Evolutionary conservation across 2,888 invertebrate genomes (phyloP), one percentile per base, ranked within the genome.

Genomic region (Mayetiola destructor): DNA sequence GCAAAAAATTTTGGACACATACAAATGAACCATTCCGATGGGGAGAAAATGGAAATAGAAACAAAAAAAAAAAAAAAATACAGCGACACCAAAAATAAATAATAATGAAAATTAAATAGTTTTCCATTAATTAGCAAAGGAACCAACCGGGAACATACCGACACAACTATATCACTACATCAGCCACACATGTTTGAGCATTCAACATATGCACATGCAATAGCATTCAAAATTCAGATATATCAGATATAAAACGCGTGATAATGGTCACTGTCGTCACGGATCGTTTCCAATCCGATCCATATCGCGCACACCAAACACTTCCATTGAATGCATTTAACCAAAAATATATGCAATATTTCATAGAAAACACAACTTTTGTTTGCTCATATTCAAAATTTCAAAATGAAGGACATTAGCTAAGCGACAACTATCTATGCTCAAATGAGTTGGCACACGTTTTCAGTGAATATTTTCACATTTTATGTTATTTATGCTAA

Each of bases 111-210:
- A 48, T 48, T 27, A 48, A 48, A 48, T 48, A 48, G 48, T 48
- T 48, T n/a, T 48, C 48, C 48, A 48, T 48, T 48, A 48, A 48
- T 48, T 48, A 48, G 48, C 48, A 48, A 27, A 48, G 48, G 27
- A 48, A 27, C 27, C 48, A 48, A 48, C 27, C 27, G 9, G 9
- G 2, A 2, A 27, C 27, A 27, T 27, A 27, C 48, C 27, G n/a
- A 8, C 8, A 16, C 48, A 23, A 48, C 9, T 5, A 39, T 5
- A 39, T 6, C 16, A 48, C 9, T 5, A 39, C 16, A 39, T 6
- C 16, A 39, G 10, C 2, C 18, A 21, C 12, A 48, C n/a, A 48
- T 8, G 16, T 27, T 48, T 27, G 48, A n/a, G n/a, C 21, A 39
- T 42, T 21, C 42, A 42, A 42, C 23, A 42, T 14, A 42, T 10